Percentiles rank a stretch among this genome's conserved stretches.
Conservation (phyloP, 2,888 invertebrate genomes). For the Saturnia pavonia region DNA sequence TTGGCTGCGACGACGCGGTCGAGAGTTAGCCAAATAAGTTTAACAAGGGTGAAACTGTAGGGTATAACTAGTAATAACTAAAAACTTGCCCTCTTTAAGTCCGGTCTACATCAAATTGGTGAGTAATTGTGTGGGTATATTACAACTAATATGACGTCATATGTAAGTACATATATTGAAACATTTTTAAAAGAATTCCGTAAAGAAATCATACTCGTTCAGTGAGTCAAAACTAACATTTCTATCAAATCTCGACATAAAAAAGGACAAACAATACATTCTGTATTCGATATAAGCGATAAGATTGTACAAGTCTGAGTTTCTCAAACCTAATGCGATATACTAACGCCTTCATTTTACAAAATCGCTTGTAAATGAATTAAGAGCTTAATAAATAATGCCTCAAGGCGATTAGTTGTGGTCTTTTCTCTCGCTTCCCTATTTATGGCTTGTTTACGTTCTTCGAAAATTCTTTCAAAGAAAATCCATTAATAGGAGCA, state of each 20-base stretch:
- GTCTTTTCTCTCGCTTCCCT: neutral
- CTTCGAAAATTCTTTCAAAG: too few relatives aligned
- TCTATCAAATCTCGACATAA: slow-evolving; percentile 11
- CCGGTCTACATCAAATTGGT: neutral
- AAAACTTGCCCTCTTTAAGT: neutral
- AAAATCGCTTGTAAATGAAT: neutral
- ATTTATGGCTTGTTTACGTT: neutral
- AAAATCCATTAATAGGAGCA: too few relatives aligned
- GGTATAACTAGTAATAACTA: too few relatives aligned
- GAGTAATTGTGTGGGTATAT: too few relatives aligned
- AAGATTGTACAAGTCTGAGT: slow-evolving; percentile 13
- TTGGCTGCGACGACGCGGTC: too few relatives aligned
- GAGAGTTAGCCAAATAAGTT: too few relatives aligned
- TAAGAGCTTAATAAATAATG: neutral
- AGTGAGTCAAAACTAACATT: slow-evolving; percentile 8
- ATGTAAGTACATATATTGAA: neutral
- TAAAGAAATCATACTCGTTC: neutral
- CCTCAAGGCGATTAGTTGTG: neutral
- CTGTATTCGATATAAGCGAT: slow-evolving; percentile 20
- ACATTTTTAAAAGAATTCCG: neutral
- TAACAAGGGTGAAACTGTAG: too few relatives aligned
- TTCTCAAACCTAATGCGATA: neutral
- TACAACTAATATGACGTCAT: neutral
- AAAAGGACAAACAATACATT: slow-evolving; percentile 19
- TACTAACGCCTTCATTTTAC: neutral